Conservation (phyloP, 1,140 invertebrate species). For the Caenorhabditis briggsae region DNA sequence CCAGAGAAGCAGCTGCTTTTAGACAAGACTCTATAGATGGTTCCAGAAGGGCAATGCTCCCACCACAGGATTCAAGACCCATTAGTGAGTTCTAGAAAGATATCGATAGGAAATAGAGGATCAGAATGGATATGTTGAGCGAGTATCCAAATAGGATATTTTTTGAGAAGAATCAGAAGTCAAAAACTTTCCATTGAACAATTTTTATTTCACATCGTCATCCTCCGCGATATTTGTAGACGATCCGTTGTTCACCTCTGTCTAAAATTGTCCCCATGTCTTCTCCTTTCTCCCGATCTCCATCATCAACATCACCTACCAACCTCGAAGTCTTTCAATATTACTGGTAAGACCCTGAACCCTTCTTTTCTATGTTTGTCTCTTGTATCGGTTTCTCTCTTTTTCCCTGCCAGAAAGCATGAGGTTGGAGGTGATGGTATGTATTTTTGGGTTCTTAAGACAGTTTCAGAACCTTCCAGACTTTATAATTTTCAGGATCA, state of each 20-base stretch:
- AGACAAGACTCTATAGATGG: constrained; percentile 2
- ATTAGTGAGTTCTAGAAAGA: constrained; percentile 37
- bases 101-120: no score
- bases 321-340: not conserved
- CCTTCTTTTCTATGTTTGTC: not conserved
- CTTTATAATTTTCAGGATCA: constrained; percentile 28
- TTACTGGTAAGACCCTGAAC: not conserved
- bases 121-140: no score
- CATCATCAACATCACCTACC: not conserved
- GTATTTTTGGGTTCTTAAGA: not conserved
- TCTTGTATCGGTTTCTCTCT: constrained; percentile 6
- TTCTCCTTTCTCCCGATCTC: constrained; percentile 32
- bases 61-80: constrained; percentile 44
- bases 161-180: not conserved
- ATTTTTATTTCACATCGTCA: not conserved
- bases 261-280: not conserved
- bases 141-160: not conserved
- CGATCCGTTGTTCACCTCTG: constrained; percentile 45
- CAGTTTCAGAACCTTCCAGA: not conserved
- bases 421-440: constrained; percentile 53
- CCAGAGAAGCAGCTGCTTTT: constrained; percentile 1
- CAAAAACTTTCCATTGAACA: not conserved
- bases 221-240: not conserved
- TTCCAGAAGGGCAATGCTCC: constrained; percentile 29
- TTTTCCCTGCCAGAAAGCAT: not conserved